These are phyloP conservation scores for Trichomalopsis sarcophagae DNA, from an alignment of 1,140 invertebrate genomes.

Conservation along the genomic window DNA sequence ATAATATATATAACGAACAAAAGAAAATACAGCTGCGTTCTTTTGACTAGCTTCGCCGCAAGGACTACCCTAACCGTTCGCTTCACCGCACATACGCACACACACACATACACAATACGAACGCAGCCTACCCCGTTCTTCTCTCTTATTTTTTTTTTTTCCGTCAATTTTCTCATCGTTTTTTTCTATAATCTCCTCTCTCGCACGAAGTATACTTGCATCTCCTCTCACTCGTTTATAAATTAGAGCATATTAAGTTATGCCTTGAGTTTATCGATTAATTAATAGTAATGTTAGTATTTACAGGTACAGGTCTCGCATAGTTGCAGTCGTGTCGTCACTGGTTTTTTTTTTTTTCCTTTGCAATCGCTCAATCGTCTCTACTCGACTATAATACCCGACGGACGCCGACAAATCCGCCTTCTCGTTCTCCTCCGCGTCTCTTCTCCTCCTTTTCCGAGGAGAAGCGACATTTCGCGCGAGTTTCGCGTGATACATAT, in stretches of 20 bases:
- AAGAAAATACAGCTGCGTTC: neutral
- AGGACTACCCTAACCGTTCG: conserved; percentile 39
- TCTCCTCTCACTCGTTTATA: conserved; percentile 57
- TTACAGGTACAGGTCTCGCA: conserved; percentile 76
- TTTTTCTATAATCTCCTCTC: conserved; percentile 22
- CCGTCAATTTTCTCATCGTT: neutral
- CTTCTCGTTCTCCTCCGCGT: conserved; percentile 41
- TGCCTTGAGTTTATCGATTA: conserved; percentile 70
- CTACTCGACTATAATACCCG: conserved; percentile 41
- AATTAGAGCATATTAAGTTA: conserved; percentile 69
- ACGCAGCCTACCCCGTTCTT: conserved; percentile 7
- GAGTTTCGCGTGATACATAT: neutral
- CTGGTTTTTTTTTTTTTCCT: conserved; percentile 57
- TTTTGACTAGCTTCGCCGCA: conserved; percentile 46
- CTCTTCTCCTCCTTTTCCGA: neutral
- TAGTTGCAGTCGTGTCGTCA: conserved; percentile 76
- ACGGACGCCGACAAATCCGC: conserved; percentile 73
- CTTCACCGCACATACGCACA: neutral
- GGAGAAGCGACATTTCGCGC: neutral
- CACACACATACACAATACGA: neutral
- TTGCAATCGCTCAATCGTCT: conserved; percentile 49
- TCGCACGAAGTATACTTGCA: conserved; percentile 35
- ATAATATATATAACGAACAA: neutral
- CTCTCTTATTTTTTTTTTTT: neutral
- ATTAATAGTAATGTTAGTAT: conserved; percentile 73